phyloP scores from a whole-genome alignment of 2,888 invertebrate genomes.

The Phlogophora meticulosa region DNA sequence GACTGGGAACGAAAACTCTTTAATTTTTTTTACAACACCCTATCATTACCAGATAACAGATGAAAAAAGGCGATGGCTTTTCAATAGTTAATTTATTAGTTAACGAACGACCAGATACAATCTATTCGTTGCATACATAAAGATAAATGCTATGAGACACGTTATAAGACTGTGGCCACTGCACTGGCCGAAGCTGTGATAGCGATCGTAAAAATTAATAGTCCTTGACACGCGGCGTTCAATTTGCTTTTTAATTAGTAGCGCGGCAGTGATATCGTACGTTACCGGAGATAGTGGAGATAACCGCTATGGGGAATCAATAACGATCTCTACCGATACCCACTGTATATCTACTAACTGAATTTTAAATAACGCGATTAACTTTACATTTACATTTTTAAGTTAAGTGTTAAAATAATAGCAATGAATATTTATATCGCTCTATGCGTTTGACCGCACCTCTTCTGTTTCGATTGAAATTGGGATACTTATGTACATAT shows the following conservation, averaged over 20 bases:
- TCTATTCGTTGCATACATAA: slow-evolving; percentile 80
- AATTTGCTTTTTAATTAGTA: slow-evolving; percentile 86
- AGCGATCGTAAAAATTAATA: slow-evolving; percentile 87
- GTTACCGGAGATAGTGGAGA: slow-evolving; percentile 65
- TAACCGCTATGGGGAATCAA: slow-evolving; percentile 70
- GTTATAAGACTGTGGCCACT: slow-evolving; percentile 71
- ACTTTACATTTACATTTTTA: slow-evolving; percentile 65
- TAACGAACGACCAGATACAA: slow-evolving; percentile 78
- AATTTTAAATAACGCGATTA: slow-evolving; percentile 66
- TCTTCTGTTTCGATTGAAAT: slow-evolving; percentile 30
- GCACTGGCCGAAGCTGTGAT: slow-evolving; percentile 71
- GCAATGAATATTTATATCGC: slow-evolving; percentile 65
- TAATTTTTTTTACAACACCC: slow-evolving; percentile 68
- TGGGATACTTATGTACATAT: slow-evolving; percentile 11
- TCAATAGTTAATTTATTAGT: slow-evolving; percentile 82
- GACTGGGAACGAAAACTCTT: slow-evolving; percentile 58
- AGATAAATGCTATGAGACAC: slow-evolving; percentile 77
- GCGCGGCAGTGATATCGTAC: slow-evolving; percentile 64
- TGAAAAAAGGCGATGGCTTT: slow-evolving; percentile 71
- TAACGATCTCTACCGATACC: slow-evolving; percentile 66
- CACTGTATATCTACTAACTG: slow-evolving; percentile 52
- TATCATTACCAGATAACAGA: slow-evolving; percentile 69
- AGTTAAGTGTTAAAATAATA: slow-evolving; percentile 65
- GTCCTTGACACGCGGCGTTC: slow-evolving; percentile 81
- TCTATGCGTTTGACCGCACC: slow-evolving; percentile 37